phyloP scores from a whole-genome alignment of 1,140 invertebrate species.

The Metopolophium dirhodum region DNA sequence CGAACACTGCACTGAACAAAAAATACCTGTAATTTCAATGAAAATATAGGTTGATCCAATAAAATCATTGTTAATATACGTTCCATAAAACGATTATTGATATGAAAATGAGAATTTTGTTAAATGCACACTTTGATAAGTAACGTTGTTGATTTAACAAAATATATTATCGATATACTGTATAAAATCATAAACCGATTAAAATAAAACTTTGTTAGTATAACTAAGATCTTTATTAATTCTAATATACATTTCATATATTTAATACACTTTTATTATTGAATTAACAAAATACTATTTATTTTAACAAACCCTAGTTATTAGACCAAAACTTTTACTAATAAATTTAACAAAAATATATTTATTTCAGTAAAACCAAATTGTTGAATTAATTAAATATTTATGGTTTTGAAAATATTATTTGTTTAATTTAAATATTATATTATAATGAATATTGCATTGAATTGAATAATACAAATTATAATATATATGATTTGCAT shows the following conservation, averaged over 20 bases:
- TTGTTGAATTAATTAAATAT: background rate
- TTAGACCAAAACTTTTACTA: background rate
- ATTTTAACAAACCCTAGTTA: no score
- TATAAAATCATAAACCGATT: background rate
- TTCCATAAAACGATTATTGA: no score
- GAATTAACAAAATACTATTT: background rate
- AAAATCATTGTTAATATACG: no score
- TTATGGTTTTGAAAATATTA: background rate
- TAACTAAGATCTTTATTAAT: slow-evolving; percentile 8
- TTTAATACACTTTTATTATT: background rate
- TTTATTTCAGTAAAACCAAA: slow-evolving; percentile 17
- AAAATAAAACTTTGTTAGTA: background rate
- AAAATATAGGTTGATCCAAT: no score
- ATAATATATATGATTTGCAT: background rate
- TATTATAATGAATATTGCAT: background rate
- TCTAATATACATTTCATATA: background rate
- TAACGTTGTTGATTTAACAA: no score
- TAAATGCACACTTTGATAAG: no score
- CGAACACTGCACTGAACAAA: no score
- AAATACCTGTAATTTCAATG: no score
- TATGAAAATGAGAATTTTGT: no score
- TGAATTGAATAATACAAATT: background rate
- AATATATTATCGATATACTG: background rate
- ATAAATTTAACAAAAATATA: slow-evolving; percentile 20
- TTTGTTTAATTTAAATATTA: background rate